Evolutionary conservation across 1,140 invertebrate species (phyloP), one percentile per base, ranked within the genome.

Genomic region (Rhyacophila brunnea): DNA sequence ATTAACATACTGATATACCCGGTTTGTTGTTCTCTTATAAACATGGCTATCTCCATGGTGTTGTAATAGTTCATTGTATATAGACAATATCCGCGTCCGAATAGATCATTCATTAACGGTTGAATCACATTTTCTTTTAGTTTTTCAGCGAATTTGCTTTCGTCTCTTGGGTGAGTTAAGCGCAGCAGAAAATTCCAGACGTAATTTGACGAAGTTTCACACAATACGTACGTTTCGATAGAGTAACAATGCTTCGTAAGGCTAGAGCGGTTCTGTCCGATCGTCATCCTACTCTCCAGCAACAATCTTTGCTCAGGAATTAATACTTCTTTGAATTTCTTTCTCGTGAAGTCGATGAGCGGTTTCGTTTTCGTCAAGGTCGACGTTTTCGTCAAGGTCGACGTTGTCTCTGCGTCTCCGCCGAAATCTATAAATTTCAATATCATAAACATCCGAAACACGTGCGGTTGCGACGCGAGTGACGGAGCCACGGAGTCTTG

Each of bases 41-140:
- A n/a, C 38, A 40, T 13, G 11, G 38, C 38, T 13, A 40, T n/a
- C 11, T 40, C 38, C 4, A 40, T n/a, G 11, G n/a, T 40, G 11
- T 40, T 40, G 38, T 40, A 40, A 40, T 40, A 40, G 11, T 40
- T 4, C 38, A 40, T 40, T 40, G 38, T 40, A 11, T 40, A 40
- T n/a, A 40, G 11, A 40, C 15, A 15, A 40, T 40, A 40, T 13
- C 38, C 38, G 3, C 11, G 3, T 3, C 15, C 38, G 11, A 40
- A 40, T n/a, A 40, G 15, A 11, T 40, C 38, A 6, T 40, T 4
- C 15, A 40, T 40, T 15, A 40, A n/a, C 11, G 11, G 15, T n/a
- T 6, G 3, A 5, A 40, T 13, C 3, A 40, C 11, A 3, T n/a
- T 40, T 3, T 15, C 15, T 40, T 40, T 40, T 5, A 40, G 11